These are phyloP conservation scores for Lepeophtheirus salmonis DNA, from an alignment of 1,140 invertebrate genomes.

Conservation along the genomic window DNA sequence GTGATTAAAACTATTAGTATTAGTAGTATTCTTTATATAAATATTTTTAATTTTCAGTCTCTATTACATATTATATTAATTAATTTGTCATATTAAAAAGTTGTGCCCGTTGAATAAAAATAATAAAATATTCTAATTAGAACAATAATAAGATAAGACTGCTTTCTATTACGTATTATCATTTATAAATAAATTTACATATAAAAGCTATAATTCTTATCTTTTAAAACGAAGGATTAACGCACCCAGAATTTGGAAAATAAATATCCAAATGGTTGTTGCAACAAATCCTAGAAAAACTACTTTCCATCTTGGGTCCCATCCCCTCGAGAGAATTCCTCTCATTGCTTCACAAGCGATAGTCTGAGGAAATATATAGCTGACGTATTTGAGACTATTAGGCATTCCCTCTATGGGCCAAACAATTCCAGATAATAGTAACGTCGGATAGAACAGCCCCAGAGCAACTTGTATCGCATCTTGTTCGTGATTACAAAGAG, in stretches of 20 bases:
- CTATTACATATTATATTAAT: no score
- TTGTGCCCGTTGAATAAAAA: no score
- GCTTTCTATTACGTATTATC: no score
- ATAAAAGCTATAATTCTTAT: no score
- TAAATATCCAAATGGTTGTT: slow-evolving; percentile 63
- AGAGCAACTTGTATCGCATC: slow-evolving; percentile 79
- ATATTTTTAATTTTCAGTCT: no score
- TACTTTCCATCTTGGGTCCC: slow-evolving; percentile 53
- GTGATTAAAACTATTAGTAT: no score
- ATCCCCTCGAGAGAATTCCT: slow-evolving; percentile 69
- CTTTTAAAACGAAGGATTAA: no score
- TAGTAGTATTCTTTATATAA: no score
- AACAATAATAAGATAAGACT: no score
- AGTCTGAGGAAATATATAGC: slow-evolving; percentile 65
- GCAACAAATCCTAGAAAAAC: slow-evolving; percentile 74
- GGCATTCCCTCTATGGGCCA: slow-evolving; percentile 88
- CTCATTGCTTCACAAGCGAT: slow-evolving; percentile 71
- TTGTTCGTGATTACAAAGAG: slow-evolving; percentile 64
- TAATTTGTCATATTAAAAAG: no score
- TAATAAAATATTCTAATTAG: no score
- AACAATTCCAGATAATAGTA: slow-evolving; percentile 62
- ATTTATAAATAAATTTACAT: no score
- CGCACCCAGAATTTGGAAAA: slow-evolving; percentile 63
- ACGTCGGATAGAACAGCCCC: slow-evolving; percentile 76
- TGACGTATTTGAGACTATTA: slow-evolving; percentile 48